Conservation (phyloP, 2,888 invertebrate species). For the Pandemis corylana region DNA sequence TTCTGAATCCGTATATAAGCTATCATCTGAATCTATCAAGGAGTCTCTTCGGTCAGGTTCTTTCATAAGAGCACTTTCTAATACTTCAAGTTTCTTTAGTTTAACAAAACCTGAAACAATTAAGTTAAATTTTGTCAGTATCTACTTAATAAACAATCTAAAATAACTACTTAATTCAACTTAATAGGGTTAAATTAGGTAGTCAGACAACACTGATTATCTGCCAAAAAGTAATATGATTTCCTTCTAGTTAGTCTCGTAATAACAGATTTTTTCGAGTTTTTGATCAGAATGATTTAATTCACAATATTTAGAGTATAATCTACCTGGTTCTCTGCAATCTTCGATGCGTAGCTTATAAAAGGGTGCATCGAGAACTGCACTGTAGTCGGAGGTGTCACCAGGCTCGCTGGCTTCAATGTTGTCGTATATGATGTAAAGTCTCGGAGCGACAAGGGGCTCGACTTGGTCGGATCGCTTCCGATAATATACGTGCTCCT, state of each 20-base stretch:
- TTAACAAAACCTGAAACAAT: conserved; percentile 84
- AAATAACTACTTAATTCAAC: not conserved
- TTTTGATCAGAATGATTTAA: too few relatives aligned
- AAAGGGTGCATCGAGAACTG: conserved; percentile 84
- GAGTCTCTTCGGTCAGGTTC: conserved; percentile 55
- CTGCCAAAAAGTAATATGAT: too few relatives aligned
- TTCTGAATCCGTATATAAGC: conserved; percentile 77
- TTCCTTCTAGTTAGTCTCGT: too few relatives aligned
- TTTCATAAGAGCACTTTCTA: conserved; percentile 72
- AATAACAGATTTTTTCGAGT: too few relatives aligned
- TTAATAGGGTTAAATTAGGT: not conserved
- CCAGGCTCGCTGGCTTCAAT: conserved; percentile 88
- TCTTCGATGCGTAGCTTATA: conserved; percentile 87
- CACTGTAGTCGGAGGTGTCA: conserved; percentile 85
- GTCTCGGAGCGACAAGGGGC: conserved; percentile 86
- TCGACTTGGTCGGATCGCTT: conserved; percentile 68
- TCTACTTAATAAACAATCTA: not conserved
- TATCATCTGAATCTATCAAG: conserved; percentile 64
- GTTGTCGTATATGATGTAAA: conserved; percentile 89
- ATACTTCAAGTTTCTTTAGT: conserved; percentile 81
- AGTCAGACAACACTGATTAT: too few relatives aligned
- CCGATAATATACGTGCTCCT: conserved; percentile 85
- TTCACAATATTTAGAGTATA: conserved; percentile 15
- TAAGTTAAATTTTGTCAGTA: not conserved
- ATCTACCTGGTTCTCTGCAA: conserved; percentile 73